phyloP scores from a whole-genome alignment of 2,888 invertebrate species.

The Scaptomyza reducta region DNA sequence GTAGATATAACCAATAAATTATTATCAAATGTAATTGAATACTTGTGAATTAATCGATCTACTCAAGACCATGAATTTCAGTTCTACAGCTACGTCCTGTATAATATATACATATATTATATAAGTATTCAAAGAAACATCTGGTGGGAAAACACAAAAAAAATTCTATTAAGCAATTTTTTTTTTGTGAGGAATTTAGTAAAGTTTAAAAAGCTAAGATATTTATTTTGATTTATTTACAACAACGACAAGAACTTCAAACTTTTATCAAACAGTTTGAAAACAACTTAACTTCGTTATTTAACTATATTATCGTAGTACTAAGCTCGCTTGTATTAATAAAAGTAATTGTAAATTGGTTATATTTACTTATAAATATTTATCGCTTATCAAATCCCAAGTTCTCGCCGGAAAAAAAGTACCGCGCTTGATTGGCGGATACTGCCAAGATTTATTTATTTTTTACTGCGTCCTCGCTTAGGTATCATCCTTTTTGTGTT shows the following conservation, averaged over 20 bases:
- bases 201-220: no score
- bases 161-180: no score
- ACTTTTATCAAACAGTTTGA: no score
- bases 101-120: background rate
- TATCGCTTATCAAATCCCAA: background rate
- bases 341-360: no score
- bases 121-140: background rate
- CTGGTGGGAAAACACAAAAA: background rate
- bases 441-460: conserved; percentile 23
- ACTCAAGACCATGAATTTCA: background rate
- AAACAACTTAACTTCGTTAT: no score
- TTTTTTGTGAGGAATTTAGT: no score
- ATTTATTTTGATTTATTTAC: no score
- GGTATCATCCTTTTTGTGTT: conserved; percentile 31
- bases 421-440: conserved; percentile 33
- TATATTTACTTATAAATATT: background rate
- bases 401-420: conserved; percentile 5
- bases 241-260: no score
- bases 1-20: conserved; percentile 17
- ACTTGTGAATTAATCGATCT: conserved; percentile 4
- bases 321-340: no score
- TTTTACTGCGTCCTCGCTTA: conserved; percentile 18
- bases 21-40: conserved; percentile 14
- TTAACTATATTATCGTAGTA: no score
- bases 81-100: background rate